Conservation (phyloP, 2,113 vertebrate genomes). For the Xiphophorus maculatus region DNA sequence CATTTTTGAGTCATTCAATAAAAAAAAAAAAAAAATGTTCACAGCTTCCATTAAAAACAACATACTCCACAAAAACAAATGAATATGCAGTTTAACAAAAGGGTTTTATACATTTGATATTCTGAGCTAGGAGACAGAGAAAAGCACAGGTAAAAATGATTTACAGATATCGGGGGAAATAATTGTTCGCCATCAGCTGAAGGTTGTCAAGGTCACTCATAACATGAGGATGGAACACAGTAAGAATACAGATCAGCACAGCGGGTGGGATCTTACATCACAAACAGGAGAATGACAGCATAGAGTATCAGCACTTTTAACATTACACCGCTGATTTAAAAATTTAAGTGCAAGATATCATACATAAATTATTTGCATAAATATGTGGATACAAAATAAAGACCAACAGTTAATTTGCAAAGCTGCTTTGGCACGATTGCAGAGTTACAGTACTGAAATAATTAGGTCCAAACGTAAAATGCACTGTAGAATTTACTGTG, state of each 20-base stretch:
- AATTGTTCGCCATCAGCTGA: constrained; percentile 6
- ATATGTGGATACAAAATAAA: constrained; percentile 15
- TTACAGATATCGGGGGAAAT: not conserved
- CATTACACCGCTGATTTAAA: constrained; percentile 14
- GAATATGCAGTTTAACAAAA: constrained; percentile 27
- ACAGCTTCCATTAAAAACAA: constrained; percentile 25
- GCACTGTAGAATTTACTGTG: not conserved
- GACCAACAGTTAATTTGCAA: constrained; percentile 31
- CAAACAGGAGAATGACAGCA: constrained; percentile 10
- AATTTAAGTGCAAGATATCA: constrained; percentile 14
- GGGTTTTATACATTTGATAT: constrained; percentile 5
- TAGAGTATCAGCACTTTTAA: constrained; percentile 3
- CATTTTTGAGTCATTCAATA: constrained; percentile 57
- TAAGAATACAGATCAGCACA: constrained; percentile 16
- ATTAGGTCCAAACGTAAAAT: constrained; percentile 19
- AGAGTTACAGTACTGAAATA: constrained; percentile 37
- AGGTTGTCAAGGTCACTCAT: not conserved
- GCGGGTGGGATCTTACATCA: not conserved
- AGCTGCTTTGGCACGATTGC: constrained; percentile 63
- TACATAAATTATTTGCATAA: constrained; percentile 40
- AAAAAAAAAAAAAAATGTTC: constrained; percentile 8
- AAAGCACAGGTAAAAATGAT: constrained; percentile 19
- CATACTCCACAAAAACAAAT: not conserved
- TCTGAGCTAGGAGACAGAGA: constrained; percentile 9
- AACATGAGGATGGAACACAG: constrained; percentile 9